Base-by-base conservation (phyloP, 2,113 vertebrate species). In the Malurus alboscapulatus region DNA sequence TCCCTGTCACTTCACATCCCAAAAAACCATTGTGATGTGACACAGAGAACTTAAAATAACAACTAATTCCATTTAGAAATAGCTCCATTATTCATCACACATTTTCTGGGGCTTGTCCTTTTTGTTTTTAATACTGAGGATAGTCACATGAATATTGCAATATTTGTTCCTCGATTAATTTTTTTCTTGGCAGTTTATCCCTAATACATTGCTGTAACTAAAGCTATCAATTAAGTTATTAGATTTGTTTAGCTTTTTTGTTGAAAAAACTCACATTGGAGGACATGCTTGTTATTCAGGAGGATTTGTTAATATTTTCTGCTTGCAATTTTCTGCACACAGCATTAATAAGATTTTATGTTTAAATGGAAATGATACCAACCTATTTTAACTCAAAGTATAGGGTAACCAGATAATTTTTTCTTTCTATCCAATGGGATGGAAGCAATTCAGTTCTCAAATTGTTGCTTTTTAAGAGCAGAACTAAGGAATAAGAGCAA, bases 21-120 rank as follows among this genome's bases (percentile, higher is more conserved):
- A 67, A 75, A 82, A 74, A 87, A n/a, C 25, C n/a, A 16, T 16
- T 10, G 15, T 0, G 7, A 68, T 57, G 36, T 72, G 86, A 67
- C 83, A 77, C 1, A 29, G 38, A 88, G 47, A 90, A 67, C 48
- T 55, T 63, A 51, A 90, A 94, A 90, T 44, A 73, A 77, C 65
- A 88, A 48, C 62, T 86, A 92, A 86, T 88, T 85, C 58, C 4
- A 78, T 78, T 93, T 86, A 76, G 80, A 53, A 80, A 75, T 27
- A 54, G 38, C 51, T 89, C 26, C 29, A 27, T 55, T 88, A 65
- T 44, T 75, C n/a, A 59, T 53, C 45, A 88, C 25, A 34, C 12
- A 18, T 72, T 87, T 90, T 76, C 50, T 47, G 47, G 48, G 34
- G 9, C 73, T 76, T 93, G 27, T 81, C 30, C 19, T 86, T 91